Evolutionary conservation across 2,888 invertebrate genomes (phyloP).

Genomic region (Archaeoteleia sp.): DNA sequence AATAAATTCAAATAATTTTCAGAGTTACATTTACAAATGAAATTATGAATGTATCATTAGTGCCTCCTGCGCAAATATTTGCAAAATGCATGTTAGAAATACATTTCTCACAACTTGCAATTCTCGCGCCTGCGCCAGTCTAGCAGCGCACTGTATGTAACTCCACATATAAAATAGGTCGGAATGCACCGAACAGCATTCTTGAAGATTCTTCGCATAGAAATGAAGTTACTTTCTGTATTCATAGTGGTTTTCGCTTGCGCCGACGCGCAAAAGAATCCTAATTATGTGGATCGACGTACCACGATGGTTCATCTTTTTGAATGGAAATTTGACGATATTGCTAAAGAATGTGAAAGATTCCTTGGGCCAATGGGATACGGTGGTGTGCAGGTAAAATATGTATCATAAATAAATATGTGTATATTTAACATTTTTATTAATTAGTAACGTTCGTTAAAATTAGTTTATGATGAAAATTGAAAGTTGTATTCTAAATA

Average conservation of each 20-base stretch:
- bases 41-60: too few relatives aligned
- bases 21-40: too few relatives aligned
- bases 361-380: slow-evolving; percentile 81
- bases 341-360: slow-evolving; percentile 81
- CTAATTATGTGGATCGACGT: slow-evolving; percentile 73
- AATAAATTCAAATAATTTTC: too few relatives aligned
- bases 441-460: too few relatives aligned
- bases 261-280: slow-evolving; percentile 67
- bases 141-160: neutral
- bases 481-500: too few relatives aligned
- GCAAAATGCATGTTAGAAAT: neutral
- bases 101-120: neutral
- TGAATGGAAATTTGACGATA: slow-evolving; percentile 84
- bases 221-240: slow-evolving; percentile 2
- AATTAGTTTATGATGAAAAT: too few relatives aligned
- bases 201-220: too few relatives aligned
- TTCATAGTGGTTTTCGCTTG: neutral
- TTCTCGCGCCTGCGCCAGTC: neutral
- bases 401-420: neutral
- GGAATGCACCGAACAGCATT: neutral
- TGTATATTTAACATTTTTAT: too few relatives aligned
- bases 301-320: slow-evolving; percentile 79
- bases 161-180: neutral
- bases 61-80: slow-evolving; percentile 4
- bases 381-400: slow-evolving; percentile 80